phyloP scores from a whole-genome alignment of 2,888 invertebrate genomes.

The Mythimna impura region DNA sequence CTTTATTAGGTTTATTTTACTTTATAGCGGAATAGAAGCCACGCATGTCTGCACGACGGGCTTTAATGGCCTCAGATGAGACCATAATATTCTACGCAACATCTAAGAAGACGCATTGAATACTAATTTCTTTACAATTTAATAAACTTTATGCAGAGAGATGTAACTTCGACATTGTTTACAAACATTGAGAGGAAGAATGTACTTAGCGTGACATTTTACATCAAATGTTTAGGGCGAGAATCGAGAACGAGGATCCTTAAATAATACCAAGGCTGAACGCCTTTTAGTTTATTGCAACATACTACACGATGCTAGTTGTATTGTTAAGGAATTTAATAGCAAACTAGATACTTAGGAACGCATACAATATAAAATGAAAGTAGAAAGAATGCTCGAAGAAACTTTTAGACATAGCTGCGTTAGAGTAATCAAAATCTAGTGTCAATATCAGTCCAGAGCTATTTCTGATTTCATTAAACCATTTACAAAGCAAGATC shows the following conservation, averaged over 20 bases:
- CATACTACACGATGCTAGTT: conserved; percentile 6
- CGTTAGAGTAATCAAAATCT: neutral
- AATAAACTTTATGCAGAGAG: conserved; percentile 14
- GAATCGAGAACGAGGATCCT: conserved; percentile 46
- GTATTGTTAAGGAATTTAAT: conserved; percentile 15
- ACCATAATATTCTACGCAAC: conserved; percentile 42
- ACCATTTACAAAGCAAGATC: conserved; percentile 19
- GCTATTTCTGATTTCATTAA: conserved; percentile 7
- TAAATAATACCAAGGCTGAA: conserved; percentile 64
- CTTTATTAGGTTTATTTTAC: conserved; percentile 44
- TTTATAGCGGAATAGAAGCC: conserved; percentile 36
- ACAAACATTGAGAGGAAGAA: conserved; percentile 15
- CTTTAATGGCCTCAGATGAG: conserved; percentile 46
- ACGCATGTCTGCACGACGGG: conserved; percentile 33
- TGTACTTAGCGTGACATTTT: conserved; percentile 39
- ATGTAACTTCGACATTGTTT: neutral
- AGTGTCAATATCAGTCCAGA: neutral
- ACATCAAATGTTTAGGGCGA: conserved; percentile 26
- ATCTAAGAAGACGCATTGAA: conserved; percentile 26
- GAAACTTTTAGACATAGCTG: neutral
- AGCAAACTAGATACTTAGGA: neutral
- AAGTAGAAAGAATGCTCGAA: neutral
- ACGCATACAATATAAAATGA: neutral
- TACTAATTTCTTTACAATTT: conserved; percentile 40
- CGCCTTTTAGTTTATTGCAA: conserved; percentile 45